Percentiles rank a stretch among this genome's conserved stretches.
Conservation (phyloP, 2,797 vertebrate genomes). For the Pseudocheirus occidentalis region DNA sequence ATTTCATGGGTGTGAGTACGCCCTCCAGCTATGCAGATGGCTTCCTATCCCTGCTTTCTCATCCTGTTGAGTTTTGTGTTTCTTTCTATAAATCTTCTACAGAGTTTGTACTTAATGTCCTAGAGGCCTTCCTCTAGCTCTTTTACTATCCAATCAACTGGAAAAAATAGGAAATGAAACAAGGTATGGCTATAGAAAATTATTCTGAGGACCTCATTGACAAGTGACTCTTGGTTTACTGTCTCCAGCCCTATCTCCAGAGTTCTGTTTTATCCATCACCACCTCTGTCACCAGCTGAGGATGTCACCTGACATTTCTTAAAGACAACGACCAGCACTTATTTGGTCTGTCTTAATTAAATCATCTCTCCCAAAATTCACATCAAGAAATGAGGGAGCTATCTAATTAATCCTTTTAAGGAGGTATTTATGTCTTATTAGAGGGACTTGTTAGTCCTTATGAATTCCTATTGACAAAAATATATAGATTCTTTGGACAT, state of each 20-base stretch:
- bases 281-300: not conserved
- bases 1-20: not conserved
- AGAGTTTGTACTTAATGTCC: not conserved
- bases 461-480: slow-evolving; percentile 4
- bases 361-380: not conserved
- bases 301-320: not conserved
- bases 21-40: not conserved
- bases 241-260: not conserved
- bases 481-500: not conserved
- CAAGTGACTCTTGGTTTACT: not conserved
- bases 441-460: not conserved
- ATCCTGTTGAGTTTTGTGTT: not conserved
- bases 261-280: not conserved
- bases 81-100: not conserved
- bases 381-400: not conserved
- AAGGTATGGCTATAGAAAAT: not conserved
- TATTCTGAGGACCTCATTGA: not conserved
- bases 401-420: not conserved
- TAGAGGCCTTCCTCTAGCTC: not conserved
- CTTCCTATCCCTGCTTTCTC: not conserved
- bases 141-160: not conserved
- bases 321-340: not conserved
- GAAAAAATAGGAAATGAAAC: not conserved
- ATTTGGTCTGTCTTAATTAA: not conserved
- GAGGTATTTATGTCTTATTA: slow-evolving; percentile 2